Evolutionary conservation across 2,113 vertebrate genomes (phyloP), one percentile per base, ranked within the genome.

Genomic region (Hippocampus comes): DNA sequence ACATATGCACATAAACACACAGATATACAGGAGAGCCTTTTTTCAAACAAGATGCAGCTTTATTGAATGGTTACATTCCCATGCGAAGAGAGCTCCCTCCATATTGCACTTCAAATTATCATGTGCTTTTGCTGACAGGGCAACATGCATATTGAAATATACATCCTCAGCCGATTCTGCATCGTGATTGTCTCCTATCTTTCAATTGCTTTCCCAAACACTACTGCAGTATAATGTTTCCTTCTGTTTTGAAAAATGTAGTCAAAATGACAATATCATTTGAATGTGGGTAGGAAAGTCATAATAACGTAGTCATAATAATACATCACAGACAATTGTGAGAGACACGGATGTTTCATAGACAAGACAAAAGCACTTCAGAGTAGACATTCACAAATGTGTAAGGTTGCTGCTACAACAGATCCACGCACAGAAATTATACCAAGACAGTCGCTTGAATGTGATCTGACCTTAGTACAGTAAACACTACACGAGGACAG

Each of bases 41-140:
- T 85, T 88, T 75, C 76, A 84, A 84, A 81, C 42, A 84, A 65
- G 48, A 79, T 57, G 73, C 63, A 76, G 9, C 75, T 90, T 89
- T 88, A 88, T 82, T 90, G 74, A 86, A 79, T 41, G 46, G 83
- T 23, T 85, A 89, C 85, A 90, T 89, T 89, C 88, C 70, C 68
- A 69, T 76, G 76, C 42, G 61, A 82, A 57, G 51, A 73, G 14
- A 85, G 25, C 56, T 79, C 77, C 43, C 27, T 67, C 73, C 71
- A 73, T 83, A 88, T 89, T 89, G 85, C 84, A 89, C 77, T 86
- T 87, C 7, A 84, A 80, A 20, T 57, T 51, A 70, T 70, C 59
- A 77, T 91, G 89, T 88, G 88, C 86, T 88, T 89, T 83, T 63
- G 38, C 49, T 63, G 75, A 89, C 76, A 78, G 61, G 53, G 63